phyloP scores from a whole-genome alignment of 1,140 invertebrate genomes.

The Hycleus phaleratus region DNA sequence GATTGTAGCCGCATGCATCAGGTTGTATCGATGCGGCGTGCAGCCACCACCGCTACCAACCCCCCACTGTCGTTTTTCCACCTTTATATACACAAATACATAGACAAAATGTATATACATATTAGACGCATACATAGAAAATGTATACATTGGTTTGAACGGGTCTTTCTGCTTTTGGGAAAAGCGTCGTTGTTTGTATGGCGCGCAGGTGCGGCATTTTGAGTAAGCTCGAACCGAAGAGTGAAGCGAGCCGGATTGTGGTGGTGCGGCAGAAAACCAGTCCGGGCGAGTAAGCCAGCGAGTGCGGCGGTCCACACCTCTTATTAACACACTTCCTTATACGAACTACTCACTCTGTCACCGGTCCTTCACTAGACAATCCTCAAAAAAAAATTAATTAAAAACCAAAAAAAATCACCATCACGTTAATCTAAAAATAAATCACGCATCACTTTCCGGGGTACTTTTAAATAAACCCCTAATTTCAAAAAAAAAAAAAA shows the following conservation, averaged over 20 bases:
- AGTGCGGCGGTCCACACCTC: conserved; percentile 39
- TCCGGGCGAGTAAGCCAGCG: conserved; percentile 39
- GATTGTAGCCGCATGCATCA: conserved; percentile 27
- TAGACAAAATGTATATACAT: background rate
- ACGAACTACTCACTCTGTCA: conserved; percentile 32
- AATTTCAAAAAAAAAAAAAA: no score
- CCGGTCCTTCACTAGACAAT: conserved; percentile 24
- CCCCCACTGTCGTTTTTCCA: no score
- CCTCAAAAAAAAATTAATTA: background rate
- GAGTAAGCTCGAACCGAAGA: no score
- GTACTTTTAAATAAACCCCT: background rate
- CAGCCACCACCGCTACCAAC: no score
- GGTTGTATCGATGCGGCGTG: conserved; percentile 27
- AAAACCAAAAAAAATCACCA: background rate
- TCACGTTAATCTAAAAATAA: conserved; percentile 1
- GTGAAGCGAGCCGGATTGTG: background rate
- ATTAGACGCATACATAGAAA: background rate
- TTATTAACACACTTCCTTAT: conserved; percentile 11
- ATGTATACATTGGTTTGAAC: background rate
- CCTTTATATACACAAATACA: background rate
- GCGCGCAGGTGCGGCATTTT: no score
- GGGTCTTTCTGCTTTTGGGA: no score
- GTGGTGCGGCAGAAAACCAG: conserved; percentile 25
- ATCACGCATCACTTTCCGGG: conserved; percentile 15
- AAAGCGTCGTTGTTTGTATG: no score